A percentile compares a stretch with the other conserved stretches of the same genome.
Conservation (phyloP, 2,113 vertebrate species). For the Megaptera novaeangliae region DNA sequence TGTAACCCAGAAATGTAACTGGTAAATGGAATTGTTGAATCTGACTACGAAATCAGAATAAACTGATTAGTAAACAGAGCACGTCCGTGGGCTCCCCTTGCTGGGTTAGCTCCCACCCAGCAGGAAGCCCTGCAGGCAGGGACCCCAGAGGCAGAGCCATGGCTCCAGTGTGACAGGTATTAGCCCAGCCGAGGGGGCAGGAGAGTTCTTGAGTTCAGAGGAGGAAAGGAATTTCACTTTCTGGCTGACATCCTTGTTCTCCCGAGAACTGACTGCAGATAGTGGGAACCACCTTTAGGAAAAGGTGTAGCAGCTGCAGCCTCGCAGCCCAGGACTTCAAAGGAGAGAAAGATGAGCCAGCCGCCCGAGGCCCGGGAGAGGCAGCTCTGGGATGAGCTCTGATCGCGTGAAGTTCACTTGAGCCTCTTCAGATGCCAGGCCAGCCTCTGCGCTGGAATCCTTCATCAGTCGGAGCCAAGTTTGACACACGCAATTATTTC, state of each 20-base stretch:
- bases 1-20: conserved; percentile 53
- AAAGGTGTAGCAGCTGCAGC: conserved; percentile 73
- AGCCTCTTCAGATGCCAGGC: conserved; percentile 66
- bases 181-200: background rate
- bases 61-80: background rate
- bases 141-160: too few species aligned
- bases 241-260: conserved; percentile 66
- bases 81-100: background rate
- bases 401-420: conserved; percentile 72
- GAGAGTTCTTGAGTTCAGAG: conserved; percentile 65
- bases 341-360: conserved; percentile 70
- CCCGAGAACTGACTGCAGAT: conserved; percentile 70
- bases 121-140: too few species aligned
- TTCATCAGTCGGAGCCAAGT: conserved; percentile 58
- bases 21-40: conserved; percentile 26
- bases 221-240: conserved; percentile 65
- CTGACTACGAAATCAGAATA: conserved; percentile 1
- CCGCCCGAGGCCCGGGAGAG: conserved; percentile 87
- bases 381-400: conserved; percentile 77
- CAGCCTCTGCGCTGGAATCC: conserved; percentile 60
- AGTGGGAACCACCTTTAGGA: conserved; percentile 68
- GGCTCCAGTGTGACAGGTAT: background rate
- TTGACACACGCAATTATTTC: conserved; percentile 44
- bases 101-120: too few species aligned
- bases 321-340: conserved; percentile 79